Conservation (phyloP, 2,888 invertebrate species). For the Nineta flava region DNA sequence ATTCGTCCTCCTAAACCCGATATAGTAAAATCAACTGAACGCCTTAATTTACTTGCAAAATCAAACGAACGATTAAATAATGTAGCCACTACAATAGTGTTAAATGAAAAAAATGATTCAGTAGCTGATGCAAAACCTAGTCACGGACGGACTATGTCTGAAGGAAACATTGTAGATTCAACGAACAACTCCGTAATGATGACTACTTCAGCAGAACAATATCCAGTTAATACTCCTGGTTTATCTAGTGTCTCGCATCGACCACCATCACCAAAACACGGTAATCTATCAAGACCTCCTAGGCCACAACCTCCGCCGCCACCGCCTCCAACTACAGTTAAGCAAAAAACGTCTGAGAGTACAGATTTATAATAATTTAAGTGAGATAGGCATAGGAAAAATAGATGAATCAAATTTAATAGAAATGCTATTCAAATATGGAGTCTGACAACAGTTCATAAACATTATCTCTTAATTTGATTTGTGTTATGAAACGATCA, state of each 20-base stretch:
- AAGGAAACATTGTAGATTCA: conserved; percentile 27
- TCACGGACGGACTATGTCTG: conserved; percentile 28
- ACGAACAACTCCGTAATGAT: conserved; percentile 10
- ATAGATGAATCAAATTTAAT: too few relatives aligned
- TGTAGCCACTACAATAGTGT: neutral
- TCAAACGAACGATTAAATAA: conserved; percentile 15
- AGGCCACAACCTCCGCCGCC: conserved; percentile 27
- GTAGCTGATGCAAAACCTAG: conserved; percentile 18
- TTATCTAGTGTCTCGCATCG: conserved; percentile 22
- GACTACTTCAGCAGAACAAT: neutral
- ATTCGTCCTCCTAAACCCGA: conserved; percentile 22
- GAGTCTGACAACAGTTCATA: too few relatives aligned
- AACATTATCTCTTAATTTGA: too few relatives aligned
- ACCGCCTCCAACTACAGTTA: conserved; percentile 22
- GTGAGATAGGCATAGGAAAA: too few relatives aligned
- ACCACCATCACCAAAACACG: conserved; percentile 13
- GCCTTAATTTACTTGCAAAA: conserved; percentile 10
- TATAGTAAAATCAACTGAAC: conserved; percentile 12
- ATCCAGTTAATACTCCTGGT: conserved; percentile 18
- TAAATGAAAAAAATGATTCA: conserved; percentile 14
- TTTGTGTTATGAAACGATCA: too few relatives aligned
- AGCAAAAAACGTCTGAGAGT: conserved; percentile 17
- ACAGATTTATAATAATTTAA: conserved; percentile 22
- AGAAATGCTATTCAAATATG: too few relatives aligned
- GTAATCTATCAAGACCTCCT: conserved; percentile 7